Base-by-base conservation (phyloP, 2,797 vertebrate genomes). In the Sciaenops ocellatus region DNA sequence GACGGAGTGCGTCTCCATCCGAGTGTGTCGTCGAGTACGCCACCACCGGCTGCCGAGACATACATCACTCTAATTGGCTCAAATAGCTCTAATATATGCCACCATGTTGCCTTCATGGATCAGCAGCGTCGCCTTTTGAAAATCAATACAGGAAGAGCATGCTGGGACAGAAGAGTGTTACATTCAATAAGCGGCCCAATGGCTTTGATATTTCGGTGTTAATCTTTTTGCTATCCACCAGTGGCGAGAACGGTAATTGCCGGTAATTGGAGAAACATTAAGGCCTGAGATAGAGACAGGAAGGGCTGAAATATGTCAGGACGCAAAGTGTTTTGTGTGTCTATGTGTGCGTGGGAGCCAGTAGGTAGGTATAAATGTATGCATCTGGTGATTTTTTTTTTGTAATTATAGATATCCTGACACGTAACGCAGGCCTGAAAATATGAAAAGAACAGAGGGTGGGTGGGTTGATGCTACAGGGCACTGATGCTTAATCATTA, bases 21-120 rank as follows among this genome's bases (percentile, higher is more conserved):
- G 54, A 87, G 90, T 91, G 91, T 83, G 89, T 90, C 86, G 83
- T 69, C 11, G 82, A 83, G 89, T 69, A n/a, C 18, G 76, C 81
- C 72, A 51, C 79, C 76, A 34, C 70, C 73, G 68, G 71, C 69
- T 79, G 78, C 84, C 24, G 22, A 69, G 72, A 87, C 87, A 93
- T 94, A 90, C 87, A 93, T 95, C 93, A 92, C 84, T 90, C 86
- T 93, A 93, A 95, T 94, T 94, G 91, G 92, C 87, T 93, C 85
- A 93, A 94, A 92, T 90, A 65, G 82, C 88, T 90, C 65, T 94
- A 94, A 93, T 92, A 88, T 92, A 93, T 93, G 90, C 92, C 87
- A 82, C 79, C 82, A 63, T 91, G 90, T 90, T 89, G 92, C 90
- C 90, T 94, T 89, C 93, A 94, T 93, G 92, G 92, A 94, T 94